phyloP scores from a whole-genome alignment of 2,888 invertebrate species.

The Erebia ligea region DNA sequence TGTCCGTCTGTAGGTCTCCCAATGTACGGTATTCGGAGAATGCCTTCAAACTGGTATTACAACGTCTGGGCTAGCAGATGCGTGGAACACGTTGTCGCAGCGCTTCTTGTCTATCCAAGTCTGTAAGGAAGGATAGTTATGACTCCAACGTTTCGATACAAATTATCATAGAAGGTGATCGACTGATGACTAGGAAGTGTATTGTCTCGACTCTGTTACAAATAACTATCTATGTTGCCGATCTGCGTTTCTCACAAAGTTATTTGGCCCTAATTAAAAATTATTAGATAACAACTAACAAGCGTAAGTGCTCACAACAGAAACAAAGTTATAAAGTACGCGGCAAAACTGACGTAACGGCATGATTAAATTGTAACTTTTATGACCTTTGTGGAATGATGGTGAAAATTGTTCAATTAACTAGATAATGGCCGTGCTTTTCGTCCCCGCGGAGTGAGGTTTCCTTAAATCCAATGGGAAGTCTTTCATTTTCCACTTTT shows the following conservation, averaged over 20 bases:
- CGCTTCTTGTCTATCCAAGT: neutral
- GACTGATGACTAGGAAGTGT: constrained; percentile 37
- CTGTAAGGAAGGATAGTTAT: constrained; percentile 62
- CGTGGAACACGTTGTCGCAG: neutral
- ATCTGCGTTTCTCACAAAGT: constrained; percentile 9
- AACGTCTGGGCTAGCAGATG: neutral
- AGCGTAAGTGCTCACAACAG: neutral
- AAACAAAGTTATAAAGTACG: neutral
- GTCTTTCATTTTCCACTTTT: too few species aligned
- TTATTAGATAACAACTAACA: constrained; percentile 15
- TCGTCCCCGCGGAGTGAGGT: too few species aligned
- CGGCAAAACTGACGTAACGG: constrained; percentile 8
- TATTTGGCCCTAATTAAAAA: constrained; percentile 22
- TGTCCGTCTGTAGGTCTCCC: neutral
- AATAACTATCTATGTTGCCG: constrained; percentile 17
- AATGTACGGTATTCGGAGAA: neutral
- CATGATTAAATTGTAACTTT: neutral
- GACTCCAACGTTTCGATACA: constrained; percentile 33
- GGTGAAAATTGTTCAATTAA: neutral
- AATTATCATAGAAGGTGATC: constrained; percentile 39
- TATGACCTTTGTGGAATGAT: constrained; percentile 7
- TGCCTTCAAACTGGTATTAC: neutral
- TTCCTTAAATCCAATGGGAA: too few species aligned
- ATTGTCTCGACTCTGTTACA: constrained; percentile 33
- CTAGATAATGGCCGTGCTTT: too few species aligned